A percentile compares a stretch with the other conserved stretches of the same genome.
Evolutionary conservation across 2,797 vertebrate genomes (phyloP).

Genomic region (Sebastes nivosus): DNA sequence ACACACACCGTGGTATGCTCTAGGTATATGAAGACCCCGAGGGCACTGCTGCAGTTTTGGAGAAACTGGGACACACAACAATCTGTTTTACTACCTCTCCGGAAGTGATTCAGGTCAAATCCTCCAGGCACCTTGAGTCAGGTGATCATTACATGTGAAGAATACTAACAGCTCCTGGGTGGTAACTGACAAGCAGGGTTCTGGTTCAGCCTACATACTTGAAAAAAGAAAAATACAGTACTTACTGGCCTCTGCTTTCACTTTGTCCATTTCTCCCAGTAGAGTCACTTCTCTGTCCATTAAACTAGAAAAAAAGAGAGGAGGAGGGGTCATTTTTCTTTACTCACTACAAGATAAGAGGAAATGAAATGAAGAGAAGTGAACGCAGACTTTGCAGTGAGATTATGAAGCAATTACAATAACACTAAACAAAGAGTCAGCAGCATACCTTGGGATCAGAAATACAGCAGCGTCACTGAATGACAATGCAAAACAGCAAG

Average conservation of each 20-base stretch:
- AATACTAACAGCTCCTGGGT: conserved; percentile 30
- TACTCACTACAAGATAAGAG: conserved; percentile 22
- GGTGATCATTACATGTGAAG: conserved; percentile 52
- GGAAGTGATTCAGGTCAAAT: conserved; percentile 58
- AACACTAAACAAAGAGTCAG: neutral
- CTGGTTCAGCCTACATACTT: conserved; percentile 8
- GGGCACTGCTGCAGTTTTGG: conserved; percentile 25
- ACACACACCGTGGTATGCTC: conserved; percentile 7
- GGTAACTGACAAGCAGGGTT: conserved; percentile 1
- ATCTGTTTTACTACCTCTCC: conserved; percentile 27
- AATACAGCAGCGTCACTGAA: neutral
- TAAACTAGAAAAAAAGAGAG: conserved; percentile 80
- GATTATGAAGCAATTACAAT: neutral
- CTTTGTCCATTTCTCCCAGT: conserved; percentile 95
- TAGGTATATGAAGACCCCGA: conserved; percentile 34
- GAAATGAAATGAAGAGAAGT: neutral
- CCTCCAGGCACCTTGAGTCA: conserved; percentile 30
- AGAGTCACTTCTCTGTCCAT: conserved; percentile 97
- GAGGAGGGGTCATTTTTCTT: conserved; percentile 2
- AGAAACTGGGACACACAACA: conserved; percentile 55
- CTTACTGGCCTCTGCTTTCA: conserved; percentile 97
- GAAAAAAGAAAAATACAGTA: conserved; percentile 22
- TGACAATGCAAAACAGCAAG: neutral
- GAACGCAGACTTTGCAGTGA: conserved; percentile 18
- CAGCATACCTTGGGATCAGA: neutral